phyloP scores from a whole-genome alignment of 2,113 vertebrate species.

The Crotalus tigris region DNA sequence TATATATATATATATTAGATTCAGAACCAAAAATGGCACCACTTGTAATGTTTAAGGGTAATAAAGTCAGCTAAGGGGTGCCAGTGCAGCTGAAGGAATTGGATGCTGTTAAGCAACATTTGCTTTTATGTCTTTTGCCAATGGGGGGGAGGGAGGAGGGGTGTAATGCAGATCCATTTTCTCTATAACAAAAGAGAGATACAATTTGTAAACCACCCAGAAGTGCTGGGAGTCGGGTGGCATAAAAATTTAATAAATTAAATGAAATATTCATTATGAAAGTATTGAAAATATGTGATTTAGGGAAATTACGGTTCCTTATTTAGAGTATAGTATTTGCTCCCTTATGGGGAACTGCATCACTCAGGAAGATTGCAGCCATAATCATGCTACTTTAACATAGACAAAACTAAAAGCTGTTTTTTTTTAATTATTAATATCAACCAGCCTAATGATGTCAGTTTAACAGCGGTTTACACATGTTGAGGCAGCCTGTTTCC shows the following conservation, averaged over 20 bases:
- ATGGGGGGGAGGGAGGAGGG: conserved; percentile 34
- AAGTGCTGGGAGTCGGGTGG: neutral
- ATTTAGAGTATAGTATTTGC: conserved; percentile 69
- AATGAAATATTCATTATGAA: conserved; percentile 58
- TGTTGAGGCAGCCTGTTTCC: conserved; percentile 60
- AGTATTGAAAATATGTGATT: conserved; percentile 71
- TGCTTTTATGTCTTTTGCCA: conserved; percentile 62
- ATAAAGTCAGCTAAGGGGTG: conserved; percentile 57
- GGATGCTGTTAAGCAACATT: conserved; percentile 51
- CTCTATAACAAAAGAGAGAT: conserved; percentile 70
- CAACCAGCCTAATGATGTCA: conserved; percentile 73
- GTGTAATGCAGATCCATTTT: conserved; percentile 51
- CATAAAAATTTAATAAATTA: neutral
- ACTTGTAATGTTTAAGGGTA: conserved; percentile 35
- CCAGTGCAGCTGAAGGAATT: conserved; percentile 57
- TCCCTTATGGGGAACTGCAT: conserved; percentile 78
- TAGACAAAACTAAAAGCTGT: conserved; percentile 66
- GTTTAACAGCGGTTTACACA: conserved; percentile 71
- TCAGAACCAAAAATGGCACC: conserved; percentile 3
- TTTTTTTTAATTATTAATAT: conserved; percentile 79
- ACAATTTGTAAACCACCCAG: conserved; percentile 23
- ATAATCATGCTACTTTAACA: conserved; percentile 69
- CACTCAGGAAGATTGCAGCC: conserved; percentile 69
- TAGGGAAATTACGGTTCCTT: conserved; percentile 72
- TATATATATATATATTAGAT: neutral